Base-by-base conservation (phyloP, 2,888 invertebrate species). In the Cephus pygmeus region DNA sequence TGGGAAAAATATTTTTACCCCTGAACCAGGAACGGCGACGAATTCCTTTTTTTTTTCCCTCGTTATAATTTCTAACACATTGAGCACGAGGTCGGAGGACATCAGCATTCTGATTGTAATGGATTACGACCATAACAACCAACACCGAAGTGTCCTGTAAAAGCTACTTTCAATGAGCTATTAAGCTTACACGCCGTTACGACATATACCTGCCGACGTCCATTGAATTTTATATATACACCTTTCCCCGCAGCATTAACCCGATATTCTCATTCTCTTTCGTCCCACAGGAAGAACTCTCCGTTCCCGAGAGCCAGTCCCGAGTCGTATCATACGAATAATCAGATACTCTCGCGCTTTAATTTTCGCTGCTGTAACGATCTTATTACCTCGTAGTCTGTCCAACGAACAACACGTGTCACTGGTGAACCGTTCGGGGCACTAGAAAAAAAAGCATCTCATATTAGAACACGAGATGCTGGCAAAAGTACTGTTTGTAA, bases 121-220 rank as follows among this genome's bases (percentile, higher is more conserved):
- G 23, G 23, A 56, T 56, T 56, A 23, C 23, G 9, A 23, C 23
- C 2, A 1, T 23, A 56, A 56, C 56, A 9, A 23, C 23, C 9
- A 56, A 23, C 2, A 56, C 56, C 56, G 2, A 56, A 56, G 56
- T 56, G 56, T 56, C 56, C 73, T 79, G 76, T 80, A 81, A 82
- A 82, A 77, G 77, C 76, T 36, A 73, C 71, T 68, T 79, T 73
- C 78, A 79, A 77, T 76, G 80, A 80, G 73, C 75, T 77, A 79
- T 73, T 76, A 77, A 69, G 40, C 69, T 80, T 76, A 76, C 78
- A 79, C 75, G 75, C 56, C 68, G 75, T 81, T 81, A 82, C 78
- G 78, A 80, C 77, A 12, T 31, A 80, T 79, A 56, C 23, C 23
- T 23, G 9, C 76, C 3, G 35, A 76, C 77, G 75, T 69, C 69